Percentiles rank a stretch among this genome's conserved stretches.
Conservation (phyloP, 2,113 vertebrate genomes). For the Triplophysa tibetana region DNA sequence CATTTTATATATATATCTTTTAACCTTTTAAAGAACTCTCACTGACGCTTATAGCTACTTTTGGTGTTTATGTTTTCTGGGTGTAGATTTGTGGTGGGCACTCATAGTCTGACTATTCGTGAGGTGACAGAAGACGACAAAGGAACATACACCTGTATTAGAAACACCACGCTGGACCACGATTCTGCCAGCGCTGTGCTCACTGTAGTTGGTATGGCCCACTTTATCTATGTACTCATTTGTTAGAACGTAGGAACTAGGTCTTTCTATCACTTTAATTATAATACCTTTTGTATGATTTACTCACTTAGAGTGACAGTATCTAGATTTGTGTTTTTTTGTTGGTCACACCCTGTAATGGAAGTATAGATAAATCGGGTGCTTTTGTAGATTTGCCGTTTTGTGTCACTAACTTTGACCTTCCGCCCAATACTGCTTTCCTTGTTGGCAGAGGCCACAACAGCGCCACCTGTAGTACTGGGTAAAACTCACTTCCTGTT, state of each 20-base stretch:
- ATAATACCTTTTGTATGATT: not conserved
- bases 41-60: not conserved
- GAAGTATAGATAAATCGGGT: not conserved
- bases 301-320: not conserved
- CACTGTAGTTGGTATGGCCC: conserved; percentile 86
- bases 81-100: conserved; percentile 82
- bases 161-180: conserved; percentile 90
- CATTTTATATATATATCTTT: not conserved
- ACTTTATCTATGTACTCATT: not conserved
- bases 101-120: conserved; percentile 82
- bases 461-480: conserved; percentile 91
- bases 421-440: conserved; percentile 81
- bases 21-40: not conserved
- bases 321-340: not conserved
- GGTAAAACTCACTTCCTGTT: conserved; percentile 83
- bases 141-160: conserved; percentile 89
- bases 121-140: conserved; percentile 83
- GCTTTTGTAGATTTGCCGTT: conserved; percentile 42
- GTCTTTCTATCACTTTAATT: not conserved
- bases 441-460: conserved; percentile 90
- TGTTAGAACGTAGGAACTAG: not conserved
- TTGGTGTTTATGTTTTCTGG: not conserved
- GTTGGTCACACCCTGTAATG: no score
- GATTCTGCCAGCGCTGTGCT: conserved; percentile 91
- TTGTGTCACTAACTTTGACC: conserved; percentile 58